Evolutionary conservation across 2,113 vertebrate genomes (phyloP).

Genomic region (Egretta garzetta): DNA sequence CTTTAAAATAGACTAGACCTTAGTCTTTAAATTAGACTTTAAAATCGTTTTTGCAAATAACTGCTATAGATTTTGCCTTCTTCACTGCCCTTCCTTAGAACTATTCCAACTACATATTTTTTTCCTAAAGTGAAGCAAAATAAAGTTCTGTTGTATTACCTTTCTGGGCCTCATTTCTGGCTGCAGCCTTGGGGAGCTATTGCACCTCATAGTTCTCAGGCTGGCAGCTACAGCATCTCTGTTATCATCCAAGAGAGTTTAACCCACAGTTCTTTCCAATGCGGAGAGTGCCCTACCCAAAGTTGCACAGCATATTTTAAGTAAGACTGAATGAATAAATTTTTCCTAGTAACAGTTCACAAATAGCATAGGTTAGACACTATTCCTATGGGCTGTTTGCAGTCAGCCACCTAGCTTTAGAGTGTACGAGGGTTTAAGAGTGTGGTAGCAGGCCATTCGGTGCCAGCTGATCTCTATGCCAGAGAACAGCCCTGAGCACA

Average conservation of each 20-base stretch:
- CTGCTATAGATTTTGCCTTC: background rate
- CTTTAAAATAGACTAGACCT: background rate
- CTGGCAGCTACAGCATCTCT: background rate
- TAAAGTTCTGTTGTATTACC: background rate
- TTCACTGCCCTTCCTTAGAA: background rate
- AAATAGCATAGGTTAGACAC: background rate
- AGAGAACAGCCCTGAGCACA: background rate
- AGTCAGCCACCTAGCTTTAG: background rate
- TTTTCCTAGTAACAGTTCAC: background rate
- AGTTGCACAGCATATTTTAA: background rate
- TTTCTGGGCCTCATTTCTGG: background rate
- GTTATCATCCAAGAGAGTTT: background rate
- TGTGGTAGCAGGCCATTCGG: background rate
- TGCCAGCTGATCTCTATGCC: background rate
- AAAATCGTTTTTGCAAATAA: background rate
- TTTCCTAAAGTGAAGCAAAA: background rate
- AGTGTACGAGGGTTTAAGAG: rapidly evolving
- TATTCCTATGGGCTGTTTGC: background rate
- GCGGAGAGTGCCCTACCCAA: background rate
- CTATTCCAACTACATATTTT: background rate
- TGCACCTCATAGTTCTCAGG: background rate
- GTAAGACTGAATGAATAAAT: background rate
- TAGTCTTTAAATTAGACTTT: background rate
- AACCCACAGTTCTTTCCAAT: background rate
- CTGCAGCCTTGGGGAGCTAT: background rate